Evolutionary conservation across 2,113 vertebrate genomes (phyloP), one percentile per base, ranked within the genome.

Genomic region (Antigone vipio): DNA sequence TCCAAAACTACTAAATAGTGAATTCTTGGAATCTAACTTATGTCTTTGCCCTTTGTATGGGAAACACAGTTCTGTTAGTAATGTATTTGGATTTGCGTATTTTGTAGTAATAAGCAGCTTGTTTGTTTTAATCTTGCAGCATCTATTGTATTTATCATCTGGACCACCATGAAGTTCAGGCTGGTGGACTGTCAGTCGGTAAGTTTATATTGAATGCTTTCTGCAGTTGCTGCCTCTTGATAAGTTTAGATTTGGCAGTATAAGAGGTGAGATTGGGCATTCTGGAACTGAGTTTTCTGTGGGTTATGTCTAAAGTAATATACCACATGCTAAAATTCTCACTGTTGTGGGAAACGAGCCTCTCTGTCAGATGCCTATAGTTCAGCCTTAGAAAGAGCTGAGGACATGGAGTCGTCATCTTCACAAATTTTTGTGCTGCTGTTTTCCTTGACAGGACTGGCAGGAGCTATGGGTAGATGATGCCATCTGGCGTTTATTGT

Each of bases 161-260:
- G 99, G 99, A 99, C 99, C 50, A 99, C 99, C 93, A 99, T 99
- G 98, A 99, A 99, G 94, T 99, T 99, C 98, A 98, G 99, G 96
- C 98, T 99, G 96, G 99, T 99, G 22, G 99, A 99, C 90, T 99
- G 99, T 97, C 99, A 99, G 94, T 99, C 98, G 98, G 99, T 99
- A 88, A 98, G 99, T 98, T 95, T 59, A 5, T 75, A 26, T 24
- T 40, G 45, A 95, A 77, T 53, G 30, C 21, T 85, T 91, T 79
- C 64, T 78, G 45, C 58, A 40, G 0, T 68, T 94, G 30, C 22
- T 85, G 45, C 32, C 52, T 49, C 66, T 66, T 80, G 14, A 1
- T 53, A 59, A 79, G 2, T 56, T 88, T 72, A 5, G 18, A 56
- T 75, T 69, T 91, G 38, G 35, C 11, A 49, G 40, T 55, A 11